These are phyloP conservation scores for Archaeoteleia sp. DNA, from an alignment of 2,888 invertebrate species.

Conservation along the genomic window DNA sequence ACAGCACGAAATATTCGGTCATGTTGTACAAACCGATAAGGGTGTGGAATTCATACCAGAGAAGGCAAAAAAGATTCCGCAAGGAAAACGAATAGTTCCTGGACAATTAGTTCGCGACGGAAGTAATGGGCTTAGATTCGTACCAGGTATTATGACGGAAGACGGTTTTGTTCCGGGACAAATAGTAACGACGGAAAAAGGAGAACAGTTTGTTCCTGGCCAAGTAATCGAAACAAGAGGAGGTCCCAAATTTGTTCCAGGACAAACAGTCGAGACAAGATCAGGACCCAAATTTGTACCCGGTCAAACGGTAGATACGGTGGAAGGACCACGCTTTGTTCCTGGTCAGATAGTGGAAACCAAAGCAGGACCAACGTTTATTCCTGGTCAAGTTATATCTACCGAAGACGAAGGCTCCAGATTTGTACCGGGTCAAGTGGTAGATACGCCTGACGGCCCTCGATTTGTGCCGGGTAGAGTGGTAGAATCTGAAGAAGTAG, in stretches of 20 bases:
- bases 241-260: conserved; percentile 85
- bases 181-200: conserved; percentile 81
- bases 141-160: conserved; percentile 82
- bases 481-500: conserved; percentile 75
- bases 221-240: conserved; percentile 83
- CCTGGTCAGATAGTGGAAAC: conserved; percentile 87
- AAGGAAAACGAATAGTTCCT: conserved; percentile 79
- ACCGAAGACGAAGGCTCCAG: conserved; percentile 77
- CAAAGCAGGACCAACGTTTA: conserved; percentile 84
- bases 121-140: conserved; percentile 80
- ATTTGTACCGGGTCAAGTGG: conserved; percentile 81
- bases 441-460: conserved; percentile 83
- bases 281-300: conserved; percentile 81
- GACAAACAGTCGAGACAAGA: conserved; percentile 84
- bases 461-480: conserved; percentile 78
- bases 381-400: conserved; percentile 85
- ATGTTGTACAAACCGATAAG: conserved; percentile 80
- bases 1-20: conserved; percentile 78
- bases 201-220: conserved; percentile 83
- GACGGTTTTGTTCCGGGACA: conserved; percentile 83
- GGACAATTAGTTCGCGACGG: conserved; percentile 80
- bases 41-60: conserved; percentile 83
- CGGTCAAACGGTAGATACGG: conserved; percentile 84
- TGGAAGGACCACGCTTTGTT: conserved; percentile 84
- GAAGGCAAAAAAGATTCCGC: conserved; percentile 73